Evolutionary conservation across 23 tunicate species (phyloP).

Genomic region (Botrylloides violaceus): DNA sequence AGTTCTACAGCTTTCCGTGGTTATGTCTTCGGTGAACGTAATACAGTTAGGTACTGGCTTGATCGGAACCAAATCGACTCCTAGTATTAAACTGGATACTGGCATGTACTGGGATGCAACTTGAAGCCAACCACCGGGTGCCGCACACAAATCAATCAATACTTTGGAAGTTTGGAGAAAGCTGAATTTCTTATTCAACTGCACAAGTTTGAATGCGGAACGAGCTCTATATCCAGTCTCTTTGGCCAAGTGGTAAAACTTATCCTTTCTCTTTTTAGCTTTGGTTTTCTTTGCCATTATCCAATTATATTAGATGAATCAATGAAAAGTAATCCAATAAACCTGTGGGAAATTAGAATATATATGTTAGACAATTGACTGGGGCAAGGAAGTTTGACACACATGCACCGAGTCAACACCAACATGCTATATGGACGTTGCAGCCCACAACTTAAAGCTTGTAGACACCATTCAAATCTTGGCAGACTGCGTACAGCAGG

Average conservation of each 20-base stretch:
- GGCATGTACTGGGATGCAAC: slow-evolving; percentile 99
- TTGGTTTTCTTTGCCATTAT: slow-evolving; percentile 77
- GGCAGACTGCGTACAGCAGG: too few species aligned
- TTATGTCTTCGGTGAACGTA: slow-evolving; percentile 93
- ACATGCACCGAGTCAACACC: too few species aligned
- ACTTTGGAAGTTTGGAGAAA: slow-evolving; percentile 82
- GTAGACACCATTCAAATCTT: too few species aligned
- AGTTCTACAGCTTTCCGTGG: slow-evolving; percentile 79
- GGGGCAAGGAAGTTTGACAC: too few species aligned
- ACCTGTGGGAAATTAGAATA: too few species aligned
- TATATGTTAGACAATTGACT: too few species aligned
- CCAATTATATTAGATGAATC: background rate
- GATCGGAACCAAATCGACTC: slow-evolving; percentile 91
- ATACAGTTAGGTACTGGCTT: slow-evolving; percentile 75
- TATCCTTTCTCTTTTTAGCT: slow-evolving; percentile 90
- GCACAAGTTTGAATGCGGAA: slow-evolving; percentile 93
- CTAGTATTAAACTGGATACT: slow-evolving; percentile 65
- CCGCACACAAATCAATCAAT: slow-evolving; percentile 91
- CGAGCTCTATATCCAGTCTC: slow-evolving; percentile 96
- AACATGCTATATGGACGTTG: too few species aligned
- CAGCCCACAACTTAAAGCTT: too few species aligned
- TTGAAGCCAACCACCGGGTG: slow-evolving; percentile 99
- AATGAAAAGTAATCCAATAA: background rate
- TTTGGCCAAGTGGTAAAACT: slow-evolving; percentile 91
- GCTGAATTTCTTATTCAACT: slow-evolving; percentile 85